Conservation (phyloP, 1,140 invertebrate species). For the Camponotus vicinus region DNA sequence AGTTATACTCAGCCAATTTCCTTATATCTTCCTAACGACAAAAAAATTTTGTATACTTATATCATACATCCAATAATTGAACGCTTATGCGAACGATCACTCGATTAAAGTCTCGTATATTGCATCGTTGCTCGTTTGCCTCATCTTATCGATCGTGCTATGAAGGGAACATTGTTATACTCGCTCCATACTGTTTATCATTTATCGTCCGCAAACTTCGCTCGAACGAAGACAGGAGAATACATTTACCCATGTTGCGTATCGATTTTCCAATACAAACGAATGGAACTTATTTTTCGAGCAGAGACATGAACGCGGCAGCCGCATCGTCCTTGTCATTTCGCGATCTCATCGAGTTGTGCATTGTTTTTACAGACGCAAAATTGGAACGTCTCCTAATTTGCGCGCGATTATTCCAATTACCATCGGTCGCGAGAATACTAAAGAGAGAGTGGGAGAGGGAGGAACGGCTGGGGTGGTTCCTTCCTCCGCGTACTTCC, state of each 20-base stretch:
- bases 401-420: slow-evolving; percentile 62
- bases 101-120: slow-evolving; percentile 31
- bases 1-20: neutral
- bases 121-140: slow-evolving; percentile 20
- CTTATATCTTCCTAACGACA: neutral
- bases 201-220: slow-evolving; percentile 49
- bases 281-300: slow-evolving; percentile 53
- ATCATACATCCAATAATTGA: slow-evolving; percentile 12
- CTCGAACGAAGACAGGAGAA: slow-evolving; percentile 37
- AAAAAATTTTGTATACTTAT: neutral
- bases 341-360: slow-evolving; percentile 1
- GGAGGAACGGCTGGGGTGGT: neutral
- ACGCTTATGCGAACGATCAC: slow-evolving; percentile 19
- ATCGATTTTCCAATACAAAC: slow-evolving; percentile 61
- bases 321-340: neutral
- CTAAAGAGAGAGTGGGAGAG: neutral
- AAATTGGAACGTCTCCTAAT: slow-evolving; percentile 67
- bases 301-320: slow-evolving; percentile 29
- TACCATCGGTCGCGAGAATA: slow-evolving; percentile 19
- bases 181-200: slow-evolving; percentile 43
- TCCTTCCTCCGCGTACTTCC: slow-evolving; percentile 31
- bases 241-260: slow-evolving; percentile 42
- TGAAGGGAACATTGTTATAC: slow-evolving; percentile 43
- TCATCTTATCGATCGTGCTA: slow-evolving; percentile 34
- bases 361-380: slow-evolving; percentile 44